Percentiles rank a stretch among this genome's conserved stretches.
These are phyloP conservation scores for Gyps fulvus DNA, from an alignment of 2,113 vertebrate species.

Conservation along the genomic window DNA sequence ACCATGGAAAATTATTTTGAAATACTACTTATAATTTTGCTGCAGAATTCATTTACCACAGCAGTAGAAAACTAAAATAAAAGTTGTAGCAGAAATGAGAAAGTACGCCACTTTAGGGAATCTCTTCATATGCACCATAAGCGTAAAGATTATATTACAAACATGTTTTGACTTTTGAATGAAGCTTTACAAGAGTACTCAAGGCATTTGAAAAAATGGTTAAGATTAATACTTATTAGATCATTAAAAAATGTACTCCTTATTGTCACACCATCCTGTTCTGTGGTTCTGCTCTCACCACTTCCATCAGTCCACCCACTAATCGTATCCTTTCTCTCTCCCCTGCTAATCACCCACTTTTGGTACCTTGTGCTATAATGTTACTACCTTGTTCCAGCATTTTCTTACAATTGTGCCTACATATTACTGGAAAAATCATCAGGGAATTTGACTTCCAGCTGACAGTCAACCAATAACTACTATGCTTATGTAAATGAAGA, in stretches of 20 bases:
- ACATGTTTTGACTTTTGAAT: background rate
- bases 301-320: background rate
- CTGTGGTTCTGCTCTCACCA: background rate
- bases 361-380: background rate
- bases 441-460: background rate
- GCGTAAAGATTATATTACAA: background rate
- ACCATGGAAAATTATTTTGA: background rate
- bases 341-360: background rate
- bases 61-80: background rate
- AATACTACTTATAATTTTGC: background rate
- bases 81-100: background rate
- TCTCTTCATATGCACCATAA: background rate
- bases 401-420: background rate
- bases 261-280: background rate
- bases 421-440: background rate
- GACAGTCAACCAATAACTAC: background rate
- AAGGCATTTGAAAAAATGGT: background rate
- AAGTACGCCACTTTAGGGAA: background rate
- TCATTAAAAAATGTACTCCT: background rate
- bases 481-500: background rate
- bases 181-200: background rate
- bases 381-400: background rate
- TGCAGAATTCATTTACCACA: background rate
- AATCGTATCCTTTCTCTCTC: background rate
- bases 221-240: background rate